Base-by-base conservation (phyloP, 1,140 invertebrate species). In the Microplitis mediator region DNA sequence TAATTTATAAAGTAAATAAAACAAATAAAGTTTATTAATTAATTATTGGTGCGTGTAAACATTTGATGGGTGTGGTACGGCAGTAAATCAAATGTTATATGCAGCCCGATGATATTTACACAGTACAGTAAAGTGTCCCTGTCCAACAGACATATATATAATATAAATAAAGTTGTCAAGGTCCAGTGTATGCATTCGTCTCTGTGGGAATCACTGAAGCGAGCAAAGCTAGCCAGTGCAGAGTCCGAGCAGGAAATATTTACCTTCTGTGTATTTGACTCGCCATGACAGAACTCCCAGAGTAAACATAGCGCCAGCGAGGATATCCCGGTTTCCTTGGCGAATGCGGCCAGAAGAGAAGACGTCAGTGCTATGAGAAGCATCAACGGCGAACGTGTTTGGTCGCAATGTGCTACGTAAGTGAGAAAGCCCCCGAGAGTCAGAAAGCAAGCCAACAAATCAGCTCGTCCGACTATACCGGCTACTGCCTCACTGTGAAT, bases 401-500 rank as follows among this genome's bases (percentile, higher is more conserved):
- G 82, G 72, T 84, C 83, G 78, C 84, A 84, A 79, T 90, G 88
- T 52, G 91, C 90, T 64, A 90, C 89, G 84, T 96, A 97, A 16
- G 92, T 89, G 66, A 97, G 89, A 80, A 99, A 94, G 75, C 95
- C 93, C 36, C 94, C 86, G 61, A 99, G 90, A 80, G 95, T 97
- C 85, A 98, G 94, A 74, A 97, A 92, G 80, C 95, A 96, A 16
- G 95, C 95, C 8, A 96, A 91, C 14, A 98, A 88, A 87, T 99
- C 98, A 4, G 97, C 97, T 77, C 97, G 89, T 8, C 98, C 97
- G 9, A 99, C 97, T 60, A 99, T 91, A n/a, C 96, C 96, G 9
- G 97, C 95, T 5, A 99, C 97, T 1, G 97, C 95, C 87, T 99
- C 97, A 35, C 95, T 95, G 86, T 99, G 98, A 75, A 99, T 92